Conservation (phyloP, 2,888 invertebrate genomes). For the Villa cingulata region DNA sequence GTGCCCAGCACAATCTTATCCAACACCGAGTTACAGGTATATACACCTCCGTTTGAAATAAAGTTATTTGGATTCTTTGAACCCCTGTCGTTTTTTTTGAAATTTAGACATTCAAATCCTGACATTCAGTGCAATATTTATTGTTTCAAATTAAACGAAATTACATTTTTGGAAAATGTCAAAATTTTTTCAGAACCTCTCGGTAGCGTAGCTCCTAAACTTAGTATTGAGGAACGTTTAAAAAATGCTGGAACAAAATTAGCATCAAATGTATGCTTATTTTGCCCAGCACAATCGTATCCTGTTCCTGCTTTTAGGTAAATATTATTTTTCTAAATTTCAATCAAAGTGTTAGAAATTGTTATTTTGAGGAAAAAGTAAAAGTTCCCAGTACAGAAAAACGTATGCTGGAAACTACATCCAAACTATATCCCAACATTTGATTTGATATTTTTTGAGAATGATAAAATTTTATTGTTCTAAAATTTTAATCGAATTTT, state of each 20-base stretch:
- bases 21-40: conserved; percentile 32
- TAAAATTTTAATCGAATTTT: too few species aligned
- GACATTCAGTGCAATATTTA: too few species aligned
- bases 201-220: conserved; percentile 52
- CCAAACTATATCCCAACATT: too few species aligned
- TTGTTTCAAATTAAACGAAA: too few species aligned
- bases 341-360: conserved; percentile 18
- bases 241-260: neutral
- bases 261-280: conserved; percentile 38
- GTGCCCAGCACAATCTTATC: conserved; percentile 49
- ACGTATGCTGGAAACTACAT: too few species aligned
- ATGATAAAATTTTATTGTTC: too few species aligned
- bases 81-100: conserved; percentile 37
- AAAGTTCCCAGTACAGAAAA: too few species aligned
- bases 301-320: conserved; percentile 64
- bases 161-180: too few species aligned
- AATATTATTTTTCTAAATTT: conserved; percentile 12
- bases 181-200: conserved; percentile 23
- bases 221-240: conserved; percentile 48
- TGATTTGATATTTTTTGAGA: too few species aligned
- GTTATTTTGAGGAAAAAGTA: too few species aligned
- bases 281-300: conserved; percentile 63
- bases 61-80: conserved; percentile 23
- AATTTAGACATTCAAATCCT: too few species aligned
- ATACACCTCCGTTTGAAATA: neutral